A percentile compares a stretch with the other conserved stretches of the same genome.
These are phyloP conservation scores for Trachelus iudaicus DNA, from an alignment of 2,888 invertebrate species.

Conservation along the genomic window DNA sequence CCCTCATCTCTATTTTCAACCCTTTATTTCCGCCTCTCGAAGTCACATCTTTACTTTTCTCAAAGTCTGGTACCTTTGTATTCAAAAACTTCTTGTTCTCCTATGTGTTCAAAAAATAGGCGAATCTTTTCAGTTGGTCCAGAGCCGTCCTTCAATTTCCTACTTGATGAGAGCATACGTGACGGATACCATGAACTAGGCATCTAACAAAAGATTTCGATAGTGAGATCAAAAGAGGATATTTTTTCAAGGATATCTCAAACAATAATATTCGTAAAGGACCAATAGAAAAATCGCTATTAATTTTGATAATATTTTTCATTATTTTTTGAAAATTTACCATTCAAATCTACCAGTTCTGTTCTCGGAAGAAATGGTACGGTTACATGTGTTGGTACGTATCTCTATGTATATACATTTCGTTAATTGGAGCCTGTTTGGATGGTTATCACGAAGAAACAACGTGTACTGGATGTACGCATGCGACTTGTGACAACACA, in stretches of 20 bases:
- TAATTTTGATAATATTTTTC: not conserved
- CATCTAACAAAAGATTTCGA: not conserved
- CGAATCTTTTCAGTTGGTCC: not conserved
- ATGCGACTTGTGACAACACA: constrained; percentile 47
- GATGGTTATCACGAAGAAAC: constrained; percentile 1
- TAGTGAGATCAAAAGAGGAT: not conserved
- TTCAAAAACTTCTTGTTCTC: not conserved
- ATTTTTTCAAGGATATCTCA: not conserved
- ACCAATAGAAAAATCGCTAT: not conserved
- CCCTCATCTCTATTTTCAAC: not conserved
- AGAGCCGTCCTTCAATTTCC: not conserved
- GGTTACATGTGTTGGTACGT: not conserved
- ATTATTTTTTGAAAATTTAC: not conserved
- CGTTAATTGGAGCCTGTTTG: not conserved
- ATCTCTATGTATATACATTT: not conserved
- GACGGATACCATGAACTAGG: not conserved
- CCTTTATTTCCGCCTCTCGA: not conserved
- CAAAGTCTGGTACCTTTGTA: not conserved
- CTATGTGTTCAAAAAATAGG: not conserved
- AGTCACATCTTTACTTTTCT: not conserved
- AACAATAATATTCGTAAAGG: no score
- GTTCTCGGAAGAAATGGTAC: not conserved
- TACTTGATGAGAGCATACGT: not conserved
- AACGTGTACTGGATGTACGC: constrained; percentile 1
- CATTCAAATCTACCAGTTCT: not conserved